A percentile compares a stretch with the other conserved stretches of the same genome.
These are phyloP conservation scores for Chrysodeixis includens DNA, from an alignment of 2,888 invertebrate genomes.

Conservation along the genomic window DNA sequence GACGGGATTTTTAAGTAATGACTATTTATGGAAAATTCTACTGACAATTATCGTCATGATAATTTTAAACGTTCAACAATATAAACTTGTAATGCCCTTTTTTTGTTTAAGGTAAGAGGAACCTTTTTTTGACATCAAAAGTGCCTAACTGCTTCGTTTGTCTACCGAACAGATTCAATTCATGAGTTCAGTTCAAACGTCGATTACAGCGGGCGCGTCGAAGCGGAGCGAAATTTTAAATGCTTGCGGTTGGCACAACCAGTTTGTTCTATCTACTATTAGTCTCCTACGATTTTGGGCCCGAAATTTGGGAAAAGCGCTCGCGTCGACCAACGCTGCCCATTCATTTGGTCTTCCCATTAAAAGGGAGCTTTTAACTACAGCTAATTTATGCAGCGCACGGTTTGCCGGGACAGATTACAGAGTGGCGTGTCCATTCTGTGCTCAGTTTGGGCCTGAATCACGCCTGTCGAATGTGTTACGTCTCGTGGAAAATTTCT, in stretches of 20 bases:
- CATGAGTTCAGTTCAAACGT: slow-evolving; percentile 53
- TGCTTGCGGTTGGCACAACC: slow-evolving; percentile 69
- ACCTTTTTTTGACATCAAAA: slow-evolving; percentile 35
- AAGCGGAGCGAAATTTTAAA: slow-evolving; percentile 75
- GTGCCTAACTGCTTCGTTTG: slow-evolving; percentile 55
- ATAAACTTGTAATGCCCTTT: too few species aligned
- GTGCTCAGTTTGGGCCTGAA: slow-evolving; percentile 71
- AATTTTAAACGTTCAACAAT: too few species aligned
- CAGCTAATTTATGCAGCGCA: slow-evolving; percentile 86
- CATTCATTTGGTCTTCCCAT: slow-evolving; percentile 86
- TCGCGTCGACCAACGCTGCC: slow-evolving; percentile 69
- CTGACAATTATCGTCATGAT: too few species aligned
- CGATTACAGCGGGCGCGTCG: slow-evolving; percentile 63
- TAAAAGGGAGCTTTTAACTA: slow-evolving; percentile 87
- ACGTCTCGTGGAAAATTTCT: slow-evolving; percentile 72
- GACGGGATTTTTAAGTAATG: background rate
- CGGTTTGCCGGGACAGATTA: slow-evolving; percentile 85
- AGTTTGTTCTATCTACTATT: slow-evolving; percentile 69
- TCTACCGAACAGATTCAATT: slow-evolving; percentile 64
- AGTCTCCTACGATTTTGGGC: slow-evolving; percentile 62
- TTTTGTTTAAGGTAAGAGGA: background rate
- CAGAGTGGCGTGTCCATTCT: slow-evolving; percentile 80
- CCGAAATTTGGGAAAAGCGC: slow-evolving; percentile 66
- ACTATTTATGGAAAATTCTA: too few species aligned
- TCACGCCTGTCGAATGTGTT: slow-evolving; percentile 77